These are phyloP conservation scores for Stenoptilia bipunctidactyla DNA, from an alignment of 2,888 invertebrate species.

Conservation along the genomic window DNA sequence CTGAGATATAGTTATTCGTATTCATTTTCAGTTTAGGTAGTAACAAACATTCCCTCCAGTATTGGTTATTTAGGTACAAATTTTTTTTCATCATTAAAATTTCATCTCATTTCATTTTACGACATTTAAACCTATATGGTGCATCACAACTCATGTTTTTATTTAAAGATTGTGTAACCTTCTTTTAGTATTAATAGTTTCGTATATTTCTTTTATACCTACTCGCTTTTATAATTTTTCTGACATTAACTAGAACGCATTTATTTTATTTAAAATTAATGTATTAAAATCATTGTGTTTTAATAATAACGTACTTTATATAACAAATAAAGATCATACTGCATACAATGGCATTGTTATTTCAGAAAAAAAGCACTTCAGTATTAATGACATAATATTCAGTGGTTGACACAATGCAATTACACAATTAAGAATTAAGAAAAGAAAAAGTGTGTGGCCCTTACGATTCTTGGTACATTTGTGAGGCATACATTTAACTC, in stretches of 20 bases:
- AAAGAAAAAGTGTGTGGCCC: too few species aligned
- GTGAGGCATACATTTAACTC: too few species aligned
- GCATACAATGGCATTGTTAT: slow-evolving; percentile 13
- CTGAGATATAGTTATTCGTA: slow-evolving; percentile 46
- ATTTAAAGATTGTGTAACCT: too few species aligned
- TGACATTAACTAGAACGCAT: slow-evolving; percentile 34
- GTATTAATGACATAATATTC: too few species aligned
- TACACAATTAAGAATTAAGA: too few species aligned
- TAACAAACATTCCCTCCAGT: slow-evolving; percentile 47
- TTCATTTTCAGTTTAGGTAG: not conserved
- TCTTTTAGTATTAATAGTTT: too few species aligned
- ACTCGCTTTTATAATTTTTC: slow-evolving; percentile 19
- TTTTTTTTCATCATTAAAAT: slow-evolving; percentile 8
- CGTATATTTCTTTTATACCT: slow-evolving; percentile 10
- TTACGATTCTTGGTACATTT: too few species aligned
- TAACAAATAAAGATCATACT: slow-evolving; percentile 55
- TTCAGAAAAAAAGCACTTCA: too few species aligned
- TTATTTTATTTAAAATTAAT: slow-evolving; percentile 63
- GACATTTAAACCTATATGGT: not conserved
- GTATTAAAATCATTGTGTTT: slow-evolving; percentile 60
- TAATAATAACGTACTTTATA: slow-evolving; percentile 20
- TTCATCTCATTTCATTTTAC: not conserved
- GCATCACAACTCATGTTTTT: too few species aligned
- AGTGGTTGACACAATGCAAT: too few species aligned
- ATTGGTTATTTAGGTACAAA: slow-evolving; percentile 38